These are phyloP conservation scores for Drosophila nannoptera DNA, from an alignment of 1,140 invertebrate species.

Conservation along the genomic window DNA sequence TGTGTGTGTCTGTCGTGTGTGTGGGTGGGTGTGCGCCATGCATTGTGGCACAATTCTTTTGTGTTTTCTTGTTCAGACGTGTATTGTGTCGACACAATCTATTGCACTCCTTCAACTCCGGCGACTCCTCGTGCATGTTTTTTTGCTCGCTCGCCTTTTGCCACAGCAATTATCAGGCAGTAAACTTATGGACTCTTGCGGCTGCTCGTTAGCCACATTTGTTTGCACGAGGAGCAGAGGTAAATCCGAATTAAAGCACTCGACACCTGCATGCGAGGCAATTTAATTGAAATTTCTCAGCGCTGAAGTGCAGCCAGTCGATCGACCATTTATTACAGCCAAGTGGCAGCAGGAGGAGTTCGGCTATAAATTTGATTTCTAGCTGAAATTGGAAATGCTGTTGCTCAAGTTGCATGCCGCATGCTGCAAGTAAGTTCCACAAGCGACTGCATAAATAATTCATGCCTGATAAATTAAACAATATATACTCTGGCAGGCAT, in stretches of 20 bases:
- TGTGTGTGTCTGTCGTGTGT: no score
- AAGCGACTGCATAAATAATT: conserved; percentile 65
- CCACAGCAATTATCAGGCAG: conserved; percentile 60
- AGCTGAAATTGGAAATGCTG: conserved; percentile 5
- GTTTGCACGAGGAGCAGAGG: conserved; percentile 30
- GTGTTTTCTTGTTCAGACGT: conserved; percentile 48
- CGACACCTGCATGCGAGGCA: conserved; percentile 52
- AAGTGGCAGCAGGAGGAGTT: conserved; percentile 26
- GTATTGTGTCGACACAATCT: conserved; percentile 64
- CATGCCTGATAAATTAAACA: conserved; percentile 78
- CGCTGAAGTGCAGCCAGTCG: conserved; percentile 40
- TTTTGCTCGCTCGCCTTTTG: conserved; percentile 49
- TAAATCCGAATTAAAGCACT: conserved; percentile 66
- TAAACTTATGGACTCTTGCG: conserved; percentile 47
- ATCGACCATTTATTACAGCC: conserved; percentile 55
- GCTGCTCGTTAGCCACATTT: conserved; percentile 52
- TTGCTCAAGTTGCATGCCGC: conserved; percentile 33
- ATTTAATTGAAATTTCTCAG: conserved; percentile 63
- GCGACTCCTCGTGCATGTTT: background rate
- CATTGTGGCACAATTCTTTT: conserved; percentile 53
- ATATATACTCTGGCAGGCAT: conserved; percentile 72
- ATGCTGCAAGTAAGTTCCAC: conserved; percentile 42
- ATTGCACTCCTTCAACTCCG: conserved; percentile 25
- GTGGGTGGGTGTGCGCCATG: conserved; percentile 23
- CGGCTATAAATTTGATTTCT: conserved; percentile 18